Evolutionary conservation across 2,888 invertebrate species (phyloP), one percentile per base, ranked within the genome.

Genomic region (Lobophora halterata): DNA sequence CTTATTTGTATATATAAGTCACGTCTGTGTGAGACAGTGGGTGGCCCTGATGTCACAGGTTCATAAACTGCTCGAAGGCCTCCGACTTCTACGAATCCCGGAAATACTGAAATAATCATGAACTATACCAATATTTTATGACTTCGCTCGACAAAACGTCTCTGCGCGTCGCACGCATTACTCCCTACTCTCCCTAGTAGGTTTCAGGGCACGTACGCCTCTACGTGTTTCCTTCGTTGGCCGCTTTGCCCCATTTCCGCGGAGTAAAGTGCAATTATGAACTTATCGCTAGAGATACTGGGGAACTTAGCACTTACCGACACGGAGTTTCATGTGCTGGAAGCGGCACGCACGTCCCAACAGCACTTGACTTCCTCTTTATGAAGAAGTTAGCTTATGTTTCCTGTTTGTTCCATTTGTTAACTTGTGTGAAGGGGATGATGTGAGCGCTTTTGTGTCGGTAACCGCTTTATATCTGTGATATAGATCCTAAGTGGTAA

Each of bases 261-360:
- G 51, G 57, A 72, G 67, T 67, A 68, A 69, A 78, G 79, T 76
- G 73, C 78, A 80, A 79, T 80, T 79, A 80, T 71, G 71, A 76
- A 80, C 72, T 79, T 77, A 78, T 75, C 73, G 70, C 61, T 21
- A 35, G 37, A 43, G 42, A 36, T 46, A 46, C 49, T 45, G 48
- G 9, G 7, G 34, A 53, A 56, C 56, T 53, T 50, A 42, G 49
- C 58, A 63, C 63, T 64, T 57, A 63, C 47, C 41, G 41, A 37
- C 46, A 35, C 37, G 12, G 30, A 52, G 41, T 30, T 40, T 21
- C 41, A 36, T 32, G 20, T 28, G 10, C 49, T 49, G 33, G 51
- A 48, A 41, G 35, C 34, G 51, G 38, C 51, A 50, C 36, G 46
- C 46, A 38, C 40, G 27, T 20, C 27, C 31, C 37, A 37, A 47